Evolutionary conservation across 2,113 vertebrate species (phyloP), one percentile per base, ranked within the genome.

Genomic region (Heptranchias perlo): DNA sequence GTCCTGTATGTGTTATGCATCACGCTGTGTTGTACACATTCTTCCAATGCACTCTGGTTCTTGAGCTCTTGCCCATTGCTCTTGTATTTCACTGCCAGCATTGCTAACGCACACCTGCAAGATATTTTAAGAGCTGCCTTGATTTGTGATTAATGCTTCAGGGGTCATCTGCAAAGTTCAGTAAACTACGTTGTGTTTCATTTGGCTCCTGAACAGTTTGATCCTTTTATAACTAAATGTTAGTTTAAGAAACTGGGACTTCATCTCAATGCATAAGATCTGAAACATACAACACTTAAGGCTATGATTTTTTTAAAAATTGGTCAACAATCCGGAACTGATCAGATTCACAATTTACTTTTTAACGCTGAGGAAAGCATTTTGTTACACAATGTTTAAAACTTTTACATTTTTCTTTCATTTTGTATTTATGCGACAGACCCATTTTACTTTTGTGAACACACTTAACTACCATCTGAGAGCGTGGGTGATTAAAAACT

Each of bases 91-190:
- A 82, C 76, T 82, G 76, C 76, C 76, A 82, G 76, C 89, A 35
- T 62, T 92, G 89, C 54, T 92, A 62, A 92, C 35, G n/a, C 89
- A 93, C 89, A 93, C 58, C 58, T 93, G 89, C 58, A 62, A 23
- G 89, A 93, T 44, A 93, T 93, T 62, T 93, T 93, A 23, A 93
- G 89, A 93, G 35, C 89, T 64, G 89, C 14, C 58, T 93, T 39
- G 89, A 93, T 93, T 93, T 62, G 35, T 64, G 58, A 93, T 93
- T 62, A 93, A 93, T 62, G 89, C 54, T 93, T n/a, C 58, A 61
- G 89, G 89, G 89, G 58, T 93, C 58, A 95, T 67, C 62, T 65
- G 4, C 13, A 49, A 35, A 49, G 64, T 49, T 69, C 44, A 95
- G 93, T 67, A 67, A 95, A 47, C 39, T 18, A 69, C 64, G 64